Base-by-base conservation (phyloP, 1,140 invertebrate species). In the Conus betulinus region DNA sequence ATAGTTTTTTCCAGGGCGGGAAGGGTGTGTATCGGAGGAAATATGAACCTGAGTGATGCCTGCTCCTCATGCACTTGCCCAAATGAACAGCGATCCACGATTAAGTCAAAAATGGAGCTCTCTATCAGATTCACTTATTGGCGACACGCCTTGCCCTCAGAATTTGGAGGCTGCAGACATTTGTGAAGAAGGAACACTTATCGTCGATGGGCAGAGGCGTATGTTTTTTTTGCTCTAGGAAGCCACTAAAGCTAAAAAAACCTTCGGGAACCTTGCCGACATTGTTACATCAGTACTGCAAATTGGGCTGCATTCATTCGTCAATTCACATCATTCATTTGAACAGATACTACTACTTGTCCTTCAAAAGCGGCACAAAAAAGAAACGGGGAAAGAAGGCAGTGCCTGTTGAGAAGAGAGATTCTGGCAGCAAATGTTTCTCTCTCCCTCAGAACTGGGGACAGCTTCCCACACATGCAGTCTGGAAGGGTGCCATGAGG, bases 331-430 rank as follows among this genome's bases (percentile, higher is more conserved):
- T n/a, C n/a, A n/a, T n/a, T n/a, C n/a, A n/a, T n/a, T n/a, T n/a
- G n/a, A n/a, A n/a, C n/a, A n/a, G n/a, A n/a, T 71, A 71, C 13
- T 71, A 20, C 67, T 7, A 71, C 67, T 17, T 71, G 67, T 71
- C 67, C 67, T 13, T 71, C 67, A 71, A 71, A 71, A 71, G 67
- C 67, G 17, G 67, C 67, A 71, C 67, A 71, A 71, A 17, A 17
- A 71, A 71, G 67, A 71, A 71, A 71, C 67, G 7, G 67, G 67
- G 8, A 71, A 71, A 71, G 67, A 71, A 71, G 67, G 67, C 67
- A 71, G 67, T 71, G 67, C 67, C 67, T 71, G 67, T 71, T n/a
- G 67, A 71, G 67, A 71, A 71, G 67, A 71, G 67, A 71, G 67
- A 71, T 71, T 71, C 67, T 13, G 67, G 20, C 67, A 71, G 67